Percentiles rank a stretch among this genome's conserved stretches.
Conservation (phyloP, 2,113 vertebrate species). For the Narcine bancroftii region DNA sequence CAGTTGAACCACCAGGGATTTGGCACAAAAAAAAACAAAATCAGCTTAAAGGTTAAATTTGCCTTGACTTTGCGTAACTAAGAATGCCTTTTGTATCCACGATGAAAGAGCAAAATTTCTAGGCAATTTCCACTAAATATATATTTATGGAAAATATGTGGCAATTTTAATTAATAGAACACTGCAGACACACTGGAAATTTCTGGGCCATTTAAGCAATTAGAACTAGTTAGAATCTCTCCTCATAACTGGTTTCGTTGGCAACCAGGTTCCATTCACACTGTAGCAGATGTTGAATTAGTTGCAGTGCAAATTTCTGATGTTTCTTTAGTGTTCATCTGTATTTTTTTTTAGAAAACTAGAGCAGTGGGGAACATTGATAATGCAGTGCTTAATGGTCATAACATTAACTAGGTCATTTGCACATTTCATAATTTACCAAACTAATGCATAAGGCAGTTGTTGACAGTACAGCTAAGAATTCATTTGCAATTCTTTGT, state of each 20-base stretch:
- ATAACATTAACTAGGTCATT: conserved; percentile 1
- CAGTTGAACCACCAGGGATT: background rate
- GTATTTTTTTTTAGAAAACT: background rate
- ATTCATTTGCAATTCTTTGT: background rate
- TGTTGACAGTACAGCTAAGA: background rate
- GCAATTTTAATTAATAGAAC: background rate
- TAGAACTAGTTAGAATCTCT: background rate
- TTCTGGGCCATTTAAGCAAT: background rate
- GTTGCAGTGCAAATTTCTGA: background rate
- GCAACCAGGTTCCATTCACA: background rate
- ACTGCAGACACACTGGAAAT: background rate
- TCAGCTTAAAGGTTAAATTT: background rate
- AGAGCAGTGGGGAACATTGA: background rate
- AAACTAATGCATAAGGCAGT: background rate
- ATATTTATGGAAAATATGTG: conserved; percentile 4
- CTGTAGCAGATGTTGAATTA: background rate
- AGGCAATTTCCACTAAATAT: background rate
- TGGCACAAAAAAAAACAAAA: background rate
- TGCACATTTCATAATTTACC: background rate
- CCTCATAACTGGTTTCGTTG: background rate
- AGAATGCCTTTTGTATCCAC: background rate
- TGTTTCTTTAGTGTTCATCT: background rate
- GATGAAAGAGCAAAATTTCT: background rate
- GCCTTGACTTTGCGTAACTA: background rate
- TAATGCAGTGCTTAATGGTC: background rate